Evolutionary conservation across 2,797 vertebrate genomes (phyloP).

Genomic region (Mormyrops boulengeri): DNA sequence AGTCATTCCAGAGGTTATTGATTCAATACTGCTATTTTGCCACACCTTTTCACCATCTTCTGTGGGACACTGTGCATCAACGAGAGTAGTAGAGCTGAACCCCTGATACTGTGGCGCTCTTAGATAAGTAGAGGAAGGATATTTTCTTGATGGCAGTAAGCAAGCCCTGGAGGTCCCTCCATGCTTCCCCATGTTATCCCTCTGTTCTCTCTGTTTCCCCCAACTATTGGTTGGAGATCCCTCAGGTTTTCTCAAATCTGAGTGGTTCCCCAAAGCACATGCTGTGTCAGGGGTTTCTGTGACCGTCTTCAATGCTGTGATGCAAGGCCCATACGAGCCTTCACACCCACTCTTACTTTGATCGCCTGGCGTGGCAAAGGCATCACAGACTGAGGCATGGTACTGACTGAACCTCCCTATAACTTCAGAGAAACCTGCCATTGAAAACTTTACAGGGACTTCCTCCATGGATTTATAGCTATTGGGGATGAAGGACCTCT

Average conservation of each 20-base stretch:
- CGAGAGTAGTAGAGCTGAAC: not conserved
- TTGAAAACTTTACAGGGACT: conserved; percentile 42
- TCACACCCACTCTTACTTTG: not conserved
- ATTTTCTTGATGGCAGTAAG: not conserved
- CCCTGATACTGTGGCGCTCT: not conserved
- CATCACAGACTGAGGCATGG: conserved; percentile 70
- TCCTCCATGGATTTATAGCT: conserved; percentile 55
- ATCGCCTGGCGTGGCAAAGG: conserved; percentile 50
- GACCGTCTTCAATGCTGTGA: conserved; percentile 75
- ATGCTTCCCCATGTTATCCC: not conserved
- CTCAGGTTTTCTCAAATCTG: not conserved
- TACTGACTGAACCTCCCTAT: conserved; percentile 70
- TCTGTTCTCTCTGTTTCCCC: not conserved
- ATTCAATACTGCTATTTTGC: not conserved
- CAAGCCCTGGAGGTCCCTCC: not conserved
- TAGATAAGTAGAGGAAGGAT: not conserved
- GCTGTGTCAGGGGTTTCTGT: conserved; percentile 46
- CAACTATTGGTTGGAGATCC: not conserved
- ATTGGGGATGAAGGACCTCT: conserved; percentile 74
- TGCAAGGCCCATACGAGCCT: conserved; percentile 50
- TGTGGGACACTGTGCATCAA: conserved; percentile 12
- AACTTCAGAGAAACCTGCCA: conserved; percentile 59
- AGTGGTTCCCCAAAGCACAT: conserved; percentile 36
- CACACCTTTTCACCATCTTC: conserved; percentile 11
- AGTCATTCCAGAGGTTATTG: not conserved